Conservation (phyloP, 2,797 vertebrate genomes). For the Micropoecilia bifurca region DNA sequence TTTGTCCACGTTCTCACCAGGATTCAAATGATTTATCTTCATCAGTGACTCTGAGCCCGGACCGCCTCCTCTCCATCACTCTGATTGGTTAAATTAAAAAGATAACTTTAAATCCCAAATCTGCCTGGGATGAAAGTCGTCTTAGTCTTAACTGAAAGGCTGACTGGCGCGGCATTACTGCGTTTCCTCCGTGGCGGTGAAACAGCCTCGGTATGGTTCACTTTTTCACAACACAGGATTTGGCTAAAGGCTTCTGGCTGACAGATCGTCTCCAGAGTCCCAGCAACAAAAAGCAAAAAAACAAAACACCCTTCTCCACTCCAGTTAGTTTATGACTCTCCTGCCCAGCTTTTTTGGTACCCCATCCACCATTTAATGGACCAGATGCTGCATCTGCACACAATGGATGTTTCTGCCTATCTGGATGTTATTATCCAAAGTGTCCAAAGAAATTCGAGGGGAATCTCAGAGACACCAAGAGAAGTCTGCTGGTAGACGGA, state of each 20-base stretch:
- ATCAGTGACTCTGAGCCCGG: not conserved
- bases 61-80: not conserved
- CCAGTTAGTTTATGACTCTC: not conserved
- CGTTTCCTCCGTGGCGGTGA: not conserved
- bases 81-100: not conserved
- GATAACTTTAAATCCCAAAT: not conserved
- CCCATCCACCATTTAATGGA: not conserved
- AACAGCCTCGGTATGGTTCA: not conserved
- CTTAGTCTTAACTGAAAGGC: not conserved
- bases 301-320: not conserved
- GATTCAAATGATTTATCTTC: conserved; percentile 1
- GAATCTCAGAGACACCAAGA: not conserved
- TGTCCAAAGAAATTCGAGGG: not conserved
- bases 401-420: not conserved
- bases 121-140: not conserved
- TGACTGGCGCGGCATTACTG: not conserved
- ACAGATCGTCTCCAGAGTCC: not conserved
- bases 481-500: too few relatives aligned
- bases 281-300: not conserved
- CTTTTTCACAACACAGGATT: not conserved
- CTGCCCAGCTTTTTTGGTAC: not conserved
- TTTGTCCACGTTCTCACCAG: not conserved
- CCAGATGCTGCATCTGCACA: not conserved
- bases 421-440: conserved; percentile 30
- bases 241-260: not conserved